Evolutionary conservation across 2,888 invertebrate species (phyloP), one percentile per base, ranked within the genome.

Genomic region (Serripes groenlandicus): DNA sequence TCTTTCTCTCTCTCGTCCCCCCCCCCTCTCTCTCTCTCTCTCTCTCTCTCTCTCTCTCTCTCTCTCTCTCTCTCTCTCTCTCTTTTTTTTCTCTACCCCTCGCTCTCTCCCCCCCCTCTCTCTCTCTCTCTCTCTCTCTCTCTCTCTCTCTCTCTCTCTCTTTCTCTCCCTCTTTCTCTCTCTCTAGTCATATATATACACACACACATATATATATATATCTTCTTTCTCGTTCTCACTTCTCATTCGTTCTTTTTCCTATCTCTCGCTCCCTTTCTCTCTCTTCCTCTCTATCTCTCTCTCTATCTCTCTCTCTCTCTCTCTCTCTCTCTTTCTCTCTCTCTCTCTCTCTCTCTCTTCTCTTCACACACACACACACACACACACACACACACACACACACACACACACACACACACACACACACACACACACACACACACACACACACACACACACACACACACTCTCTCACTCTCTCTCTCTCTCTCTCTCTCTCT

Each of bases 281-380:
- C 42, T 11, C 42, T 42, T 18, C 7, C 18, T 42, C 42, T 42
- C 42, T 42, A 9, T 58, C 28, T 32, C 64, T 64, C 32, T 30
- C 64, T 64, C 32, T 64, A 5, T 30, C 32, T 28, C 64, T 64
- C 58, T 58, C 58, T 58, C 58, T 58, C 58, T 58, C 26, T 58
- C 58, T 58, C 42, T 42, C 42, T 42, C 42, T 42, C 42, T 42
- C 42, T 42, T 18, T 42, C 42, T 42, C 42, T 42, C 42, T 42
- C 42, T 64, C 32, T 64, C 66, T 66, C 66, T 66, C 66, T 66
- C 66, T 66, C 34, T 66, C 66, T 66, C 66, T 66, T 37, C 35
- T 37, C 35, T 37, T 66, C 66, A 35, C 66, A 35, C 66, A 35
- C 66, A 35, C 66, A 35, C 66, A 35, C 66, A 35, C 30, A 15